Percentiles rank a stretch among this genome's conserved stretches.
Conservation (phyloP, 2,888 invertebrate genomes). For the Brachylomia viminalis region DNA sequence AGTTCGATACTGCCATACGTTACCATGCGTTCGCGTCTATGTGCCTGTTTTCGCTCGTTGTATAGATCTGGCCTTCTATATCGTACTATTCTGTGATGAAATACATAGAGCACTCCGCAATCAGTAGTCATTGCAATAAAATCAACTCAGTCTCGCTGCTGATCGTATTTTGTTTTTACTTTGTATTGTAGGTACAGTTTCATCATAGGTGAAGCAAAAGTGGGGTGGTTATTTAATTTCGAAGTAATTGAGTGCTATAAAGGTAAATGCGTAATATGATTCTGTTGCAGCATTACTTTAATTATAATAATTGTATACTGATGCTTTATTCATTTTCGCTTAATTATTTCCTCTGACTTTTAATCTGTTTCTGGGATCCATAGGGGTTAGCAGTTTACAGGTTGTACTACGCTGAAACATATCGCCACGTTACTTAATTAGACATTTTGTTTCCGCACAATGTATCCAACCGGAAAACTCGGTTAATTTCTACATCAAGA, state of each 20-base stretch:
- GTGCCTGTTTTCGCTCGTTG: background rate
- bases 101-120: slow-evolving; percentile 24
- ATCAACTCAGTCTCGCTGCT: slow-evolving; percentile 24
- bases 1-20: background rate
- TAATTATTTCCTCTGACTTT: background rate
- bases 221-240: slow-evolving; percentile 19
- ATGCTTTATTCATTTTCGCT: background rate
- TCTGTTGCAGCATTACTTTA: background rate
- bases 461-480: background rate
- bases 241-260: background rate
- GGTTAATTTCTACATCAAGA: background rate
- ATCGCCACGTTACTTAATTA: background rate
- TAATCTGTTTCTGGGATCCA: too few relatives aligned
- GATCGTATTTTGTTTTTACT: slow-evolving; percentile 38
- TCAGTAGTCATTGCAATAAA: slow-evolving; percentile 49
- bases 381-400: too few relatives aligned
- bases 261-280: slow-evolving; percentile 1
- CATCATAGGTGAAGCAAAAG: slow-evolving; percentile 32
- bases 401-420: background rate
- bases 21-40: background rate
- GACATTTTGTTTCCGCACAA: background rate
- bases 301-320: background rate
- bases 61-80: background rate
- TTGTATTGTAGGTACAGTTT: slow-evolving; percentile 5
- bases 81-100: background rate